Conservation (phyloP, 2,797 vertebrate genomes). For the Furcifer pardalis region DNA sequence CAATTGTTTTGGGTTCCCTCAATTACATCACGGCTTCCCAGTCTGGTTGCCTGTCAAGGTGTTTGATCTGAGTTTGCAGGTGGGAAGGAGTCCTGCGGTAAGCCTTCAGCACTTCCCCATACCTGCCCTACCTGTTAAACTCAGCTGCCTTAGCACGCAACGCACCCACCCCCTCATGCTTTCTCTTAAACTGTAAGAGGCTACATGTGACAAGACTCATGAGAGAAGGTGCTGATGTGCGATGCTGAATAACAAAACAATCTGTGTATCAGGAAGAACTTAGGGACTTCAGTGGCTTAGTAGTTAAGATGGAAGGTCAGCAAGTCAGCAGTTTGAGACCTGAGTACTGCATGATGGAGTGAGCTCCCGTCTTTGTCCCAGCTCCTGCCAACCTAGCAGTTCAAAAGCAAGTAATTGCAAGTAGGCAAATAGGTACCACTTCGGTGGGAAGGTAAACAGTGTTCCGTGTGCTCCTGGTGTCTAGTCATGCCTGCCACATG, state of each 20-base stretch:
- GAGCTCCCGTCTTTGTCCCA: no score
- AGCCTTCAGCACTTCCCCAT: slow-evolving; percentile 63
- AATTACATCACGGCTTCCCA: slow-evolving; percentile 71
- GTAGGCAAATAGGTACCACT: no score
- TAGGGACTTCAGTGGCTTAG: no score
- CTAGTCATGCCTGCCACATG: no score
- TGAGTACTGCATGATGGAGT: no score
- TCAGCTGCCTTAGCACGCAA: slow-evolving; percentile 56
- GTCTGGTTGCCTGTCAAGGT: slow-evolving; percentile 66
- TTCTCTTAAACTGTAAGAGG: not conserved
- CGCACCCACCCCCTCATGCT: slow-evolving; percentile 25
- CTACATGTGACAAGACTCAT: not conserved
- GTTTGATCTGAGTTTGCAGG: slow-evolving; percentile 77
- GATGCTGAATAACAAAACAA: not conserved
- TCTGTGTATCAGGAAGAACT: no score
- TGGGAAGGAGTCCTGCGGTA: slow-evolving; percentile 70
- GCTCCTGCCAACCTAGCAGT: no score
- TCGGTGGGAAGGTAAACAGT: no score
- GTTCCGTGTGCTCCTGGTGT: no score
- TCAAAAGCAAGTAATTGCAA: no score
- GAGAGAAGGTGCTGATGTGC: fast-evolving
- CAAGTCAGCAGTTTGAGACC: no score
- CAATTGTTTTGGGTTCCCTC: slow-evolving; percentile 70
- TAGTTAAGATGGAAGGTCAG: no score
- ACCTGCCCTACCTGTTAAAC: slow-evolving; percentile 65